phyloP scores from a whole-genome alignment of 2,888 invertebrate species.

The Drosophila dives region DNA sequence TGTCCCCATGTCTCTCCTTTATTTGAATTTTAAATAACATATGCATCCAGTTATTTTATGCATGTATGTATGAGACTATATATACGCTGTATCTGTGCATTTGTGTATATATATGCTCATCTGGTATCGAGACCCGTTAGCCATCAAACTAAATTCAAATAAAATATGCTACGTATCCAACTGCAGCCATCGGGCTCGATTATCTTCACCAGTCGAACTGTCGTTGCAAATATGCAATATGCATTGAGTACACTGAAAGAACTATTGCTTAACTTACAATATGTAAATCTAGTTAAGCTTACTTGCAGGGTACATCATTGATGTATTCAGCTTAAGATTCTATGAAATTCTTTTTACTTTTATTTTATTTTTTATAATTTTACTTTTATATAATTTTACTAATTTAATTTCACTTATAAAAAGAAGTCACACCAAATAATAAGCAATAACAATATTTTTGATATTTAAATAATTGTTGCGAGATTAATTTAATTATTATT shows the following conservation, averaged over 20 bases:
- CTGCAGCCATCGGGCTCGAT: neutral
- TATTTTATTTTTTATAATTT: too few species aligned
- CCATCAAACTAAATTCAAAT: slow-evolving; percentile 46
- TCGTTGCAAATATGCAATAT: neutral
- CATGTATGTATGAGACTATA: neutral
- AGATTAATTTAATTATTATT: too few species aligned
- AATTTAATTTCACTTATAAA: neutral
- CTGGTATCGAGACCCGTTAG: slow-evolving; percentile 16
- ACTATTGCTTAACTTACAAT: neutral
- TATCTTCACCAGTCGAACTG: neutral
- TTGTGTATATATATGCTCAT: neutral
- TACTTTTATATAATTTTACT: too few species aligned
- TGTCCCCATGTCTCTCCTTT: neutral
- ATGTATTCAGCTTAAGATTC: neutral
- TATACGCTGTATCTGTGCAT: neutral
- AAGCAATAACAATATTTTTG: neutral
- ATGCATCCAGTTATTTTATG: neutral
- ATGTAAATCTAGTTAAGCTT: neutral
- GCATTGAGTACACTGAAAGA: neutral
- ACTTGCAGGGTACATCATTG: neutral
- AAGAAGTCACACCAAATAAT: neutral
- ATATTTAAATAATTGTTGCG: neutral
- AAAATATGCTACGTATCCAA: slow-evolving; percentile 16
- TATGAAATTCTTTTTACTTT: too few species aligned
- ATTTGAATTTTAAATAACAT: slow-evolving; percentile 42